A percentile compares a stretch with the other conserved stretches of the same genome.
These are phyloP conservation scores for Ostrea denselamellosa DNA, from an alignment of 1,140 invertebrate genomes.

Conservation along the genomic window DNA sequence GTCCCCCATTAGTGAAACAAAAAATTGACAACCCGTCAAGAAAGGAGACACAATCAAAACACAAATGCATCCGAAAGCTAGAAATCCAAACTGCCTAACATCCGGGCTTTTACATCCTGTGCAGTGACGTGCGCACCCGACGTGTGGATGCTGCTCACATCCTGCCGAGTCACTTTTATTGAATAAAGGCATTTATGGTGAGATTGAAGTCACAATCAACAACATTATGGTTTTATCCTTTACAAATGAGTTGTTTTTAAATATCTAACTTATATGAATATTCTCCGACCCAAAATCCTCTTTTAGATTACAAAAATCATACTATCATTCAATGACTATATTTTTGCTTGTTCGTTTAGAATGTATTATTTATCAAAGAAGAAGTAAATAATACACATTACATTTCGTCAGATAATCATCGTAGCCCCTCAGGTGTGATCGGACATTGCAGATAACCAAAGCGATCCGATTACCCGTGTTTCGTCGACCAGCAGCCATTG, in stretches of 20 bases:
- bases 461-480: slow-evolving; percentile 26
- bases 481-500: background rate
- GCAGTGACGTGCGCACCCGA: slow-evolving; percentile 28
- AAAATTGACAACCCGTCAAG: slow-evolving; percentile 34
- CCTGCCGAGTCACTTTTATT: slow-evolving; percentile 7
- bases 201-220: background rate
- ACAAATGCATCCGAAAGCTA: slow-evolving; percentile 41
- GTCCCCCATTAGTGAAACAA: slow-evolving; percentile 23
- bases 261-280: too few species aligned
- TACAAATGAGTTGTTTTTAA: too few species aligned
- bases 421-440: background rate
- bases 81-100: slow-evolving; percentile 11
- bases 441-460: slow-evolving; percentile 8
- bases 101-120: slow-evolving; percentile 39
- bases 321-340: too few species aligned
- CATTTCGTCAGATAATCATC: background rate
- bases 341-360: too few species aligned
- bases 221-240: too few species aligned
- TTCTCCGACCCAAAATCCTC: too few species aligned
- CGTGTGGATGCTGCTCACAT: slow-evolving; percentile 30
- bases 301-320: too few species aligned
- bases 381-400: slow-evolving; percentile 4
- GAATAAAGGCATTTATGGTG: background rate
- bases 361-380: background rate
- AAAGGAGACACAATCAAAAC: slow-evolving; percentile 38